phyloP scores from a whole-genome alignment of 2,797 vertebrate genomes.

The Eulemur albifrons region DNA sequence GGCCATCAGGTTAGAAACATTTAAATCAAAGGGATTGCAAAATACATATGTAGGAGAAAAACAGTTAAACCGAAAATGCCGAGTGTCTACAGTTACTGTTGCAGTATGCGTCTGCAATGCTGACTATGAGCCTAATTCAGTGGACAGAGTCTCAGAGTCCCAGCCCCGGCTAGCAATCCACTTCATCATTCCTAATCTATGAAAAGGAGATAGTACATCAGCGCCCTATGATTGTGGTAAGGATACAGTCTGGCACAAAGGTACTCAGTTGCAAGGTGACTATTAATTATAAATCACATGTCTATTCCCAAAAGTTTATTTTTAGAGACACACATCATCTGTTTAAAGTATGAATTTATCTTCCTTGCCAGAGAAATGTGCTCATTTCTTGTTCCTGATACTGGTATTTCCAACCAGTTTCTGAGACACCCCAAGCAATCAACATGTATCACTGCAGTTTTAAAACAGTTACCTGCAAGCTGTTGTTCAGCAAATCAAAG shows the following conservation, averaged over 20 bases:
- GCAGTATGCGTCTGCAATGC: background rate
- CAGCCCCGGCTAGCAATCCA: background rate
- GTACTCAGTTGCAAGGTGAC: background rate
- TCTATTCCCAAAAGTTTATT: slow-evolving; percentile 14
- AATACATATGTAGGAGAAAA: slow-evolving; percentile 1
- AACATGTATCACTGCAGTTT: background rate
- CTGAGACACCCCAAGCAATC: background rate
- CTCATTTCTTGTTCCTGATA: slow-evolving; percentile 15
- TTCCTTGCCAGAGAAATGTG: background rate
- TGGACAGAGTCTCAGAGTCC: background rate
- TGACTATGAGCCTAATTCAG: background rate
- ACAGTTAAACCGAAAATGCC: background rate
- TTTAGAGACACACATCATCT: background rate
- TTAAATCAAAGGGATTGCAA: background rate
- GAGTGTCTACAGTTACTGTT: background rate
- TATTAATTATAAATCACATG: slow-evolving; percentile 15
- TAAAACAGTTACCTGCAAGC: slow-evolving; percentile 91
- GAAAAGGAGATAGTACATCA: background rate
- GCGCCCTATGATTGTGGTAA: background rate
- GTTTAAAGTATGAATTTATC: slow-evolving; percentile 24
- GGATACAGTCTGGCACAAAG: background rate
- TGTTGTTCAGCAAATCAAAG: slow-evolving; percentile 96
- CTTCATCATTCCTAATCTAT: background rate
- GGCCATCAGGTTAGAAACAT: background rate
- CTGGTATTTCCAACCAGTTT: slow-evolving; percentile 28